phyloP scores from a whole-genome alignment of 2,797 vertebrate genomes.

The Rhodeus uyekii region DNA sequence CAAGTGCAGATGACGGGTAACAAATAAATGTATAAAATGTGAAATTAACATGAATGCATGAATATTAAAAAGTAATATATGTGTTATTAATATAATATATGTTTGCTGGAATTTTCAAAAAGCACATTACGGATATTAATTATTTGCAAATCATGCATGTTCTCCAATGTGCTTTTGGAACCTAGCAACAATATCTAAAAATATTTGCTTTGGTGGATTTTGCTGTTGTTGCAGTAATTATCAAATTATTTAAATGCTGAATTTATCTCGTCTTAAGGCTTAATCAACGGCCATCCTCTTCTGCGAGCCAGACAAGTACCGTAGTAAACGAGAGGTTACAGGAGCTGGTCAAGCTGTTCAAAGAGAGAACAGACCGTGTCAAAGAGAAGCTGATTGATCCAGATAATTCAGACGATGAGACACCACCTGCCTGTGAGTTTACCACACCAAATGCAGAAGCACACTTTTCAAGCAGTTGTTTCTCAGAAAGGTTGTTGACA shows the following conservation, averaged over 20 bases:
- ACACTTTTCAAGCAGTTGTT: neutral
- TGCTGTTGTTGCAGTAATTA: neutral
- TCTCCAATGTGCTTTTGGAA: neutral
- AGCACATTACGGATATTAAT: neutral
- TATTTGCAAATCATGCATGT: neutral
- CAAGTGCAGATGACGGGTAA: constrained; percentile 73
- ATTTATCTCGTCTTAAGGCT: constrained; percentile 59
- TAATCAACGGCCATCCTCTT: constrained; percentile 80
- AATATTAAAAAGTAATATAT: neutral
- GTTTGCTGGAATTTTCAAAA: neutral
- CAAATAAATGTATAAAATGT: neutral
- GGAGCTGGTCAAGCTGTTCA: constrained; percentile 94
- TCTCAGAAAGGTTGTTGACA: neutral
- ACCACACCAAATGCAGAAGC: neutral
- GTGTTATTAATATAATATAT: neutral
- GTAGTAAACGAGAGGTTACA: constrained; percentile 87
- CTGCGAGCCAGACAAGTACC: constrained; percentile 84
- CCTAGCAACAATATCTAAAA: neutral
- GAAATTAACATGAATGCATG: neutral
- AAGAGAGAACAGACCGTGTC: constrained; percentile 89
- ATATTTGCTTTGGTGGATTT: neutral
- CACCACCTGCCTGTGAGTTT: constrained; percentile 82
- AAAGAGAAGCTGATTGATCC: constrained; percentile 94
- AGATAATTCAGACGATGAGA: constrained; percentile 90
- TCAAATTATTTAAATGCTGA: constrained; percentile 7